These are phyloP conservation scores for Lampris megalopsis DNA, from an alignment of 2,113 vertebrate species.

Conservation along the genomic window DNA sequence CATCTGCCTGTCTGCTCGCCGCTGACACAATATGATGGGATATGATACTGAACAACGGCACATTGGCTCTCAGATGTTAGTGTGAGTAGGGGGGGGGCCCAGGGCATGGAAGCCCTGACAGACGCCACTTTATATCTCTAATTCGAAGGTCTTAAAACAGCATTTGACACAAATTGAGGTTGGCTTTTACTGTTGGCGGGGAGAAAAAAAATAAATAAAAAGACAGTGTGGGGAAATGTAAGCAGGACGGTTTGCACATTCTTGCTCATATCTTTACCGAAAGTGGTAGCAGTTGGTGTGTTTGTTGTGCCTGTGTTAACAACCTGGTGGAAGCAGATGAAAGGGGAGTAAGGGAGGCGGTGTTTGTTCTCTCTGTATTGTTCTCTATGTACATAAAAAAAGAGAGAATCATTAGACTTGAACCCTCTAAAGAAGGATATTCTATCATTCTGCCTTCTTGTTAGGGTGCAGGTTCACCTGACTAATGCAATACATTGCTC, in stretches of 20 bases:
- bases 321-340: conserved; percentile 81
- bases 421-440: no score
- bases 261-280: conserved; percentile 71
- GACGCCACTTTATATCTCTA: conserved; percentile 98
- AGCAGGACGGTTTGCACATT: conserved; percentile 22
- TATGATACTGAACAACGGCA: conserved; percentile 97
- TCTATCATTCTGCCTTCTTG: no score
- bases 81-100: conserved; percentile 77
- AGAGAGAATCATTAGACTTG: no score
- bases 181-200: conserved; percentile 87
- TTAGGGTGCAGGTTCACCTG: no score
- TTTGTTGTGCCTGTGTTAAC: conserved; percentile 77
- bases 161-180: conserved; percentile 99
- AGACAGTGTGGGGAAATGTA: conserved; percentile 22
- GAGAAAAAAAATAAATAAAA: conserved; percentile 64
- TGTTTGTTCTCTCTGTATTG: not conserved
- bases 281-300: conserved; percentile 86
- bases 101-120: conserved; percentile 88
- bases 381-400: no score
- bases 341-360: not conserved
- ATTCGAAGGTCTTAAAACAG: conserved; percentile 96
- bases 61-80: conserved; percentile 71
- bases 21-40: conserved; percentile 96
- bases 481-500: no score
- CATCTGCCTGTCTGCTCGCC: conserved; percentile 74